These are phyloP conservation scores for Calliopum simillimum DNA, from an alignment of 2,888 invertebrate species.

Conservation along the genomic window DNA sequence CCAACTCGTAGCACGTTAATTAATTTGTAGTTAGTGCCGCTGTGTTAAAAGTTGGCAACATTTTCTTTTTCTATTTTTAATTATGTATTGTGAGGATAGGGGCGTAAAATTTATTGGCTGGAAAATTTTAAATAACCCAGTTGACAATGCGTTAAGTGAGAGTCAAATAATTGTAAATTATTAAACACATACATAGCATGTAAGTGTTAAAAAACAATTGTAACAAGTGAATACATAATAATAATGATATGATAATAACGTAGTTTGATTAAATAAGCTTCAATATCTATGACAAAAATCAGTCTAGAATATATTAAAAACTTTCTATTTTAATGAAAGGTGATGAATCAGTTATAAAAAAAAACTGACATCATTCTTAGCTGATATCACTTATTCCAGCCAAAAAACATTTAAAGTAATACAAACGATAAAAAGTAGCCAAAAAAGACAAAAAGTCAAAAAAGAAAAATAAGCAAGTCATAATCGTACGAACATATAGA, in stretches of 20 bases:
- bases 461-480: not conserved
- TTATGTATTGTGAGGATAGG: not conserved
- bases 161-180: not conserved
- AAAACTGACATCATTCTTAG: too few species aligned
- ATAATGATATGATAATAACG: too few species aligned
- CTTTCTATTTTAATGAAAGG: too few species aligned
- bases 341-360: too few species aligned
- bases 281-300: too few species aligned
- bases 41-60: not conserved
- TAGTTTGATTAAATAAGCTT: too few species aligned
- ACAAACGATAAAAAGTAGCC: too few species aligned
- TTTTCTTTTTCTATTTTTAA: not conserved
- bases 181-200: not conserved
- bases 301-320: too few species aligned
- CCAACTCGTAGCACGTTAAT: not conserved
- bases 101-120: not conserved
- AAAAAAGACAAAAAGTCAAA: not conserved
- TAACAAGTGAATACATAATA: too few species aligned
- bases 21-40: conserved; percentile 4
- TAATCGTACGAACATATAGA: not conserved
- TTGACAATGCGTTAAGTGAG: not conserved
- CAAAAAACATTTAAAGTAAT: too few species aligned
- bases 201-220: not conserved
- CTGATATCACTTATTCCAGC: too few species aligned
- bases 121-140: not conserved